A percentile compares a stretch with the other conserved stretches of the same genome.
Conservation (phyloP, 2,113 vertebrate genomes). For the Tenrec ecaudatus region DNA sequence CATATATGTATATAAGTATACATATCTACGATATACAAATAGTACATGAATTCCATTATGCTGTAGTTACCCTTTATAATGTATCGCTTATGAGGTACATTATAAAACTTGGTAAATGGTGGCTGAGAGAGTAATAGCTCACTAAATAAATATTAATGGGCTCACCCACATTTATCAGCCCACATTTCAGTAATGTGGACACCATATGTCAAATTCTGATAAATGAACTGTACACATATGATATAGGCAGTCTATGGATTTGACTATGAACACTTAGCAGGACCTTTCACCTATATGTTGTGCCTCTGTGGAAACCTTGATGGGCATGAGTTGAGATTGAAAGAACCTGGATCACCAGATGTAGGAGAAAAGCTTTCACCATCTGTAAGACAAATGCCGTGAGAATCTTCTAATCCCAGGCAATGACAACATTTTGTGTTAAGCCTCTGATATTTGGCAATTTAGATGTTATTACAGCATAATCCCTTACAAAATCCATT, state of each 20-base stretch:
- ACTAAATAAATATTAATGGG: neutral
- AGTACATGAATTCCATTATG: neutral
- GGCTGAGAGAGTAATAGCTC: neutral
- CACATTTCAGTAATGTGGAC: too few relatives aligned
- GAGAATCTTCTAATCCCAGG: neutral
- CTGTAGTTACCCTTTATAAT: neutral
- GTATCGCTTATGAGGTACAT: neutral
- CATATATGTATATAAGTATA: too few relatives aligned
- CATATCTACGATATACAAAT: neutral
- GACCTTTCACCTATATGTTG: neutral
- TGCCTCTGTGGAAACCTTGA: neutral
- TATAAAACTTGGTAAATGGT: neutral
- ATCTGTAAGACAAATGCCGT: neutral
- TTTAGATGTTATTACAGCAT: slow-evolving; percentile 2
- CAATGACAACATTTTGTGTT: neutral
- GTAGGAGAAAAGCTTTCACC: too few relatives aligned
- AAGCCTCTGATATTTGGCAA: neutral
- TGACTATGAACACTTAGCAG: neutral
- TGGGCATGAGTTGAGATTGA: neutral
- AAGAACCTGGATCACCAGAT: neutral
- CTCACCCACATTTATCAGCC: neutral
- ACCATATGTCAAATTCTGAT: neutral
- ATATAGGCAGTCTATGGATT: neutral
- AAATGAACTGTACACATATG: neutral
- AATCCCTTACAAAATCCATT: neutral